phyloP scores from a whole-genome alignment of 35 echinoderm and acorn worm genomes.

The Eucidaris tribuloides region DNA sequence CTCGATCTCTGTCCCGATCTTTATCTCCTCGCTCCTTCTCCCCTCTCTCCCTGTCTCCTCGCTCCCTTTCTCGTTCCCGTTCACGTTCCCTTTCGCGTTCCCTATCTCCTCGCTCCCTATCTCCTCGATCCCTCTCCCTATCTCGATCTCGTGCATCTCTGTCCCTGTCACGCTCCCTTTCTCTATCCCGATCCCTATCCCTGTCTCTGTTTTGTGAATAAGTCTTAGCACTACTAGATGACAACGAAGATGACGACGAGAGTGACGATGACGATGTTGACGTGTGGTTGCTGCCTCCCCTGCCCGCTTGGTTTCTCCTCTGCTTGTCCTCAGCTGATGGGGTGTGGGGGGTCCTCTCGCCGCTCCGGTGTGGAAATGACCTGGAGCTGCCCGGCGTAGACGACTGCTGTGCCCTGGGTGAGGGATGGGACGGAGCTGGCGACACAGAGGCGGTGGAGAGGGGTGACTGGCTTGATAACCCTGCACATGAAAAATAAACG shows the following conservation, averaged over 20 bases:
- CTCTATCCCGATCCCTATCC: background rate
- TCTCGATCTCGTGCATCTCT: background rate
- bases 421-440: conserved; percentile 66
- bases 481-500: conserved; percentile 45
- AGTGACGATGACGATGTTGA: conserved; percentile 1
- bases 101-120: background rate
- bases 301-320: background rate
- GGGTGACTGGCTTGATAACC: conserved; percentile 87
- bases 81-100: background rate
- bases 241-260: background rate
- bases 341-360: background rate
- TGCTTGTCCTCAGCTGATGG: conserved; percentile 16
- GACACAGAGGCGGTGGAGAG: conserved; percentile 92
- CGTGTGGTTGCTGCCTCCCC: background rate
- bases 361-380: conserved; percentile 18
- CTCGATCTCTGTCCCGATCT: background rate
- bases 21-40: background rate
- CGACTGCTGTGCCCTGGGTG: conserved; percentile 33
- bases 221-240: conserved; percentile 19
- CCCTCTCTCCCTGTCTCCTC: background rate
- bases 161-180: background rate
- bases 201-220: background rate
- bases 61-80: background rate
- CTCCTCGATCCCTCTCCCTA: background rate
- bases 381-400: conserved; percentile 47